phyloP scores from a whole-genome alignment of 2,797 vertebrate species.

The Nannoperca australis region DNA sequence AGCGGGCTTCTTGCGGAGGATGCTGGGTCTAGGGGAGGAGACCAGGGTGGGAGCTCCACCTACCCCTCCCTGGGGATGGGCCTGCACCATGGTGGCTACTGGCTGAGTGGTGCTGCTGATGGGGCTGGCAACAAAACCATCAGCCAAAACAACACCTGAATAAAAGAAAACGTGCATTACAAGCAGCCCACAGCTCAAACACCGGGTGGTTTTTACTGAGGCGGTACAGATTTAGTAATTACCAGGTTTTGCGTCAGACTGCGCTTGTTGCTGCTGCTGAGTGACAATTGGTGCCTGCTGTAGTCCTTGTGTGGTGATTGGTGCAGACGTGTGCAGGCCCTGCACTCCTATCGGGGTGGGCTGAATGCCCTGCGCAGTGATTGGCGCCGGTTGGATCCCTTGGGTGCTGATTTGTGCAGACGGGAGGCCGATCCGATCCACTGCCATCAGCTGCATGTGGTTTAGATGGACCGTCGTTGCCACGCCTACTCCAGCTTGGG shows the following conservation, averaged over 20 bases:
- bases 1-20: conserved; percentile 96
- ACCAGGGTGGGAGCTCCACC: conserved; percentile 90
- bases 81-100: conserved; percentile 93
- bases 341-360: conserved; percentile 92
- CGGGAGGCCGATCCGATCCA: conserved; percentile 95
- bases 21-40: conserved; percentile 96
- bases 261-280: conserved; percentile 87
- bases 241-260: conserved; percentile 93
- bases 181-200: neutral
- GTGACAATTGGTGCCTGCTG: conserved; percentile 89
- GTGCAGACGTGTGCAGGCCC: conserved; percentile 90
- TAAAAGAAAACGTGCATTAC: conserved; percentile 20
- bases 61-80: conserved; percentile 91
- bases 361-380: conserved; percentile 92
- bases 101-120: conserved; percentile 91
- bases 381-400: conserved; percentile 93
- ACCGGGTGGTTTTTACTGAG: neutral
- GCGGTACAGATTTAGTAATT: conserved; percentile 19
- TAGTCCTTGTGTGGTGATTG: conserved; percentile 91
- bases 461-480: conserved; percentile 97
- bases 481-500: conserved; percentile 93
- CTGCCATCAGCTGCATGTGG: conserved; percentile 98
- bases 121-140: conserved; percentile 94
- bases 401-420: conserved; percentile 93
- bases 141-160: conserved; percentile 92